Evolutionary conservation across 2,113 vertebrate genomes (phyloP).

Genomic region (Lycaon pictus): DNA sequence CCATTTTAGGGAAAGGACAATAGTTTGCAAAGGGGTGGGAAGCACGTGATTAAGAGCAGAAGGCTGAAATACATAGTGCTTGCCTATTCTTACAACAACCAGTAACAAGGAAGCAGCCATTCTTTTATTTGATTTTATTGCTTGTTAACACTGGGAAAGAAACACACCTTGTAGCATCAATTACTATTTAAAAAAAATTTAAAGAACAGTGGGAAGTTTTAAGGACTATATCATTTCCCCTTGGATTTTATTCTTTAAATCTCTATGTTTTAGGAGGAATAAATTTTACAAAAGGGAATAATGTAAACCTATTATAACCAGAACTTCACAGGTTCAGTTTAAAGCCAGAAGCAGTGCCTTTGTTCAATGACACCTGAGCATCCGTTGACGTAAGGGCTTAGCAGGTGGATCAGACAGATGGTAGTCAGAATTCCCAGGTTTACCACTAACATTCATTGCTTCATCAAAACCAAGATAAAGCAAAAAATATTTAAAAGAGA

Average conservation of each 20-base stretch:
- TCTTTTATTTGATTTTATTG: not conserved
- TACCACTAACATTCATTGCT: constrained; percentile 66
- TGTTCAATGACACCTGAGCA: constrained; percentile 72
- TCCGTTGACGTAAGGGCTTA: constrained; percentile 49
- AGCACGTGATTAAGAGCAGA: not conserved
- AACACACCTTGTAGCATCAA: not conserved
- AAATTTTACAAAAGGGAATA: not conserved
- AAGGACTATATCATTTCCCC: not conserved
- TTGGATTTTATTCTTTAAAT: not conserved
- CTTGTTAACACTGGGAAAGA: not conserved
- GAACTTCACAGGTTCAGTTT: not conserved
- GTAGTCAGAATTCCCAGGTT: constrained; percentile 76
- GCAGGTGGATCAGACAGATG: constrained; percentile 80
- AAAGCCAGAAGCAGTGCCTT: constrained; percentile 39
- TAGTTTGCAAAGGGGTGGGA: not conserved
- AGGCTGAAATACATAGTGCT: not conserved
- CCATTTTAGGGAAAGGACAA: not conserved
- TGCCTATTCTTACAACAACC: not conserved
- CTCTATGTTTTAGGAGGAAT: not conserved
- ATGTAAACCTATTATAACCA: not conserved
- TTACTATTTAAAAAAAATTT: not conserved
- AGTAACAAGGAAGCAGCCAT: not conserved
- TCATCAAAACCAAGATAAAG: constrained; percentile 76
- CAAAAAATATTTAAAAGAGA: constrained; percentile 67
- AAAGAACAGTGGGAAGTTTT: not conserved